Conservation (phyloP, 2,888 invertebrate genomes). For the Coremacera marginata region DNA sequence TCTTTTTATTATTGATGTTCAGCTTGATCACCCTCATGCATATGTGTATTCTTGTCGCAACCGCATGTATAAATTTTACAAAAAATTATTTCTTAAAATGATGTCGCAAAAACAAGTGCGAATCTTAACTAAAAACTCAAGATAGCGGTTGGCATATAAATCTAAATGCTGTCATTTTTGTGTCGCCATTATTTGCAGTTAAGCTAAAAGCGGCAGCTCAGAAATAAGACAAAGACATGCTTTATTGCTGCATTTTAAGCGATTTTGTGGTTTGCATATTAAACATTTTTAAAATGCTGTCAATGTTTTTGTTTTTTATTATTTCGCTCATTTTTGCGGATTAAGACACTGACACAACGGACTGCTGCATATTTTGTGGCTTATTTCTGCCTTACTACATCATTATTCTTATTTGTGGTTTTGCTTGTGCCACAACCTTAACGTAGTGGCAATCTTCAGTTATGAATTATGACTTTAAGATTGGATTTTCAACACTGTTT, state of each 20-base stretch:
- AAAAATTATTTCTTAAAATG: background rate
- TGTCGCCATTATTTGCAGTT: conserved; percentile 60
- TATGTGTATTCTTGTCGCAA: background rate
- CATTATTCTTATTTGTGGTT: conserved; percentile 25
- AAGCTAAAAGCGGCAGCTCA: conserved; percentile 3
- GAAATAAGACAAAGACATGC: background rate
- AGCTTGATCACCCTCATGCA: background rate
- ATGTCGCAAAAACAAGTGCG: conserved; percentile 12
- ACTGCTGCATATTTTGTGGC: conserved; percentile 38
- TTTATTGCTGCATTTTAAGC: conserved; percentile 17
- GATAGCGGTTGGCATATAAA: conserved; percentile 54
- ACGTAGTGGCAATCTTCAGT: conserved; percentile 40
- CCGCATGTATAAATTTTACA: background rate
- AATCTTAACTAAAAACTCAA: conserved; percentile 30
- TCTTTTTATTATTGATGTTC: background rate
- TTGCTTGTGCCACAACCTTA: background rate
- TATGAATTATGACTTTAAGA: conserved; percentile 67
- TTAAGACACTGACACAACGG: conserved; percentile 54
- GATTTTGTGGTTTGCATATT: conserved; percentile 58
- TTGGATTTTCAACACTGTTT: conserved; percentile 66
- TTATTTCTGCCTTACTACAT: conserved; percentile 9
- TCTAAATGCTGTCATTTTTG: conserved; percentile 64
- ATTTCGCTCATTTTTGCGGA: conserved; percentile 54
- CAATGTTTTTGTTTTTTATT: conserved; percentile 13
- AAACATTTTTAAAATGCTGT: conserved; percentile 50